Percentiles rank a stretch among this genome's conserved stretches.
These are phyloP conservation scores for Ciconia boyciana DNA, from an alignment of 2,113 vertebrate species.

Conservation along the genomic window DNA sequence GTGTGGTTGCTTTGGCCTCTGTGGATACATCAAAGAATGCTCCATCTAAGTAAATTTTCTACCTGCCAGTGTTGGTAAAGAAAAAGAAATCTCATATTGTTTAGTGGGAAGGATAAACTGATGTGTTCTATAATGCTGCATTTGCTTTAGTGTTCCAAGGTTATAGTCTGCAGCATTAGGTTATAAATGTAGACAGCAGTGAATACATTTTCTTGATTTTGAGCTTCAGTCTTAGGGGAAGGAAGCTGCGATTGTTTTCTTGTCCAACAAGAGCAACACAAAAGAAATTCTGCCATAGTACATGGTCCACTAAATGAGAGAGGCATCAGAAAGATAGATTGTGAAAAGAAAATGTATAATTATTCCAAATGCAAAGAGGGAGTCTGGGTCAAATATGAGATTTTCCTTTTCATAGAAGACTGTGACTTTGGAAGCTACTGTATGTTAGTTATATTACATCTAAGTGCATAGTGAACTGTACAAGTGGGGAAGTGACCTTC, in stretches of 20 bases:
- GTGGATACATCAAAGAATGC: neutral
- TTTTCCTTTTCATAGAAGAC: neutral
- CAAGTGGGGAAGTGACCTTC: neutral
- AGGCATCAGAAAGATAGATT: neutral
- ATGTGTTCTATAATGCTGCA: neutral
- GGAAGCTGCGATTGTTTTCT: neutral
- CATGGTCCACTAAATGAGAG: neutral
- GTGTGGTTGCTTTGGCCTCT: neutral
- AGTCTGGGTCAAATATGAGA: neutral
- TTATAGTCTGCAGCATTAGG: neutral
- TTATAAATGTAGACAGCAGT: neutral
- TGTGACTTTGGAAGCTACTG: neutral
- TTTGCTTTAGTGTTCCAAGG: neutral
- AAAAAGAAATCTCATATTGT: neutral
- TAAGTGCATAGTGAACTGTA: neutral
- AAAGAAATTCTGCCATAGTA: neutral
- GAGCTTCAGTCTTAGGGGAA: neutral
- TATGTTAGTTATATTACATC: neutral
- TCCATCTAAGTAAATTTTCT: neutral
- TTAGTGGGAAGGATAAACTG: neutral
- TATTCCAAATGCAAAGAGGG: neutral
- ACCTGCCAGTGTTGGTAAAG: neutral
- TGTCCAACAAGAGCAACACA: neutral
- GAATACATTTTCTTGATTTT: slow-evolving; percentile 11
- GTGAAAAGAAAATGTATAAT: neutral